Evolutionary conservation across 2,888 invertebrate species (phyloP), one percentile per base, ranked within the genome.

Genomic region (Drosophila neotestacea): DNA sequence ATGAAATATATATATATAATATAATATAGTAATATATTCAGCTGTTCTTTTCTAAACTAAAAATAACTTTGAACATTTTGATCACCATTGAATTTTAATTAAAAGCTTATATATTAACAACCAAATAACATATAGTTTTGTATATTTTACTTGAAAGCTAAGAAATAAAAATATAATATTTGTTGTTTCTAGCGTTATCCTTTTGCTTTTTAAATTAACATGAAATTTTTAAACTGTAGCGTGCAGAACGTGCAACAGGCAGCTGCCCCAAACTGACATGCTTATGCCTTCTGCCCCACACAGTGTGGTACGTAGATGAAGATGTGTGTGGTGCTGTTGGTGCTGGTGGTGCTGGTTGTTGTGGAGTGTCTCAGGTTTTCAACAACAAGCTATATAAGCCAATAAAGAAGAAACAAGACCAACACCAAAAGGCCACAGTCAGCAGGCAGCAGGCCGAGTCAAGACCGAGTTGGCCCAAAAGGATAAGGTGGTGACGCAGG

Each of bases 351-450:
- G 52, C 44, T 30, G 28, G 58, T 52, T 47, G 10, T 32, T 60
- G 60, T 48, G 74, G 61, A 60, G 71, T 82, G 86, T 84, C 88
- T 86, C 81, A 77, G 67, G 85, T 85, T 85, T 85, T 85, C 84
- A 86, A 86, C 85, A 85, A 86, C 85, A 81, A 85, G 84, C 78
- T 47, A 68, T 54, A 70, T 82, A 86, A 79, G 88, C 88, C 85
- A 88, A 85, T 88, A 85, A 84, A 84, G 76, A 61, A 73, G 76
- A 65, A 85, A 74, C 74, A 83, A 81, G 71, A 68, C 66, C 72
- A 74, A 78, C 66, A 77, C 65, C 54, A 77, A 77, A 69, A 67
- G 73, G 67, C 73, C 71, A 76, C 72, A 54, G 58, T 41, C 66
- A 59, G 70, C 66, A 59, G 70, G 62, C 63, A 71, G 52, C 70